A percentile compares a stretch with the other conserved stretches of the same genome.
phyloP scores from a whole-genome alignment of 2,797 vertebrate species.

The Poeciliopsis infans region DNA sequence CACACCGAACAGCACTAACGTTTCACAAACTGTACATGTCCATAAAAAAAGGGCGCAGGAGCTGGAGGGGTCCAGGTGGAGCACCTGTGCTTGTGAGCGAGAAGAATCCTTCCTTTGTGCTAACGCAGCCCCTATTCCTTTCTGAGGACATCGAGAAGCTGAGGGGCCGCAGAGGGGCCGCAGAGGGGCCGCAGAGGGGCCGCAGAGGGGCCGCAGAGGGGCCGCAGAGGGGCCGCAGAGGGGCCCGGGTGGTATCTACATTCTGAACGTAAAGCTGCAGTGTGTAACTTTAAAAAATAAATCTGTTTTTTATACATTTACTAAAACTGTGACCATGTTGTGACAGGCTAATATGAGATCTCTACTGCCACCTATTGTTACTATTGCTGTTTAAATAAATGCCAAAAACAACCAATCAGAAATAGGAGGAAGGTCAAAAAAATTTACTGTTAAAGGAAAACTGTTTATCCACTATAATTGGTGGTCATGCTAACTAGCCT shows the following conservation, averaged over 20 bases:
- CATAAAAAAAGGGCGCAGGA: slow-evolving; percentile 45
- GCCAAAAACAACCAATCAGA: too few relatives aligned
- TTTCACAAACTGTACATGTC: slow-evolving; percentile 78
- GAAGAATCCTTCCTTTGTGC: slow-evolving; percentile 56
- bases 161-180: slow-evolving; percentile 3
- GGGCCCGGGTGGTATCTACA: slow-evolving; percentile 54
- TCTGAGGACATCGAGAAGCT: slow-evolving; percentile 46
- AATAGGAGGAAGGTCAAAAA: too few relatives aligned
- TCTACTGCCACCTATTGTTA: too few relatives aligned
- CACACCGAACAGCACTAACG: slow-evolving; percentile 74
- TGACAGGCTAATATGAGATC: too few relatives aligned
- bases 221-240: not conserved
- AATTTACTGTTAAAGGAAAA: too few relatives aligned
- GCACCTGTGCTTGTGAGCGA: slow-evolving; percentile 39
- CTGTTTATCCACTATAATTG: too few relatives aligned
- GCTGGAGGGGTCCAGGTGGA: slow-evolving; percentile 38
- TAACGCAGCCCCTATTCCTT: slow-evolving; percentile 51
- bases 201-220: not conserved
- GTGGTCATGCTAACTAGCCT: too few relatives aligned
- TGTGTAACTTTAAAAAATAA: too few relatives aligned
- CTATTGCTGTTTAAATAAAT: too few relatives aligned
- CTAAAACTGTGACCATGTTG: too few relatives aligned
- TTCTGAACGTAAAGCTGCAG: slow-evolving; percentile 60
- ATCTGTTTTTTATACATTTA: too few relatives aligned
- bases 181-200: too few relatives aligned